A percentile compares a stretch with the other conserved stretches of the same genome.
Conservation (phyloP, 2,797 vertebrate genomes). For the Spatula clypeata region DNA sequence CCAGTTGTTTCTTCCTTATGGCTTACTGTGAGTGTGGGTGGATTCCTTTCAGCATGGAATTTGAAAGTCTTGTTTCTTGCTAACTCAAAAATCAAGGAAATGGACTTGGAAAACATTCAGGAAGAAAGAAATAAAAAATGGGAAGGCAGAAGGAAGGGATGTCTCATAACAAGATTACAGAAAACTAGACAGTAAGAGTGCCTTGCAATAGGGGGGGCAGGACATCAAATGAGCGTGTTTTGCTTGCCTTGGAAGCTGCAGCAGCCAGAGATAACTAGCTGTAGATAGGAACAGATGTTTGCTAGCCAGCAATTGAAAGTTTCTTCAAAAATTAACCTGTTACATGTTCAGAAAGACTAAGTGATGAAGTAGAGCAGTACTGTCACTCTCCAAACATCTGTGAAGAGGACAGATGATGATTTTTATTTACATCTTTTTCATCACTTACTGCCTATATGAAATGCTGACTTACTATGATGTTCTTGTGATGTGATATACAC, state of each 20-base stretch:
- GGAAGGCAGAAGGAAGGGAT: neutral
- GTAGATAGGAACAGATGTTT: neutral
- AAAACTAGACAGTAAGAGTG: neutral
- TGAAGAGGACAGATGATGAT: neutral
- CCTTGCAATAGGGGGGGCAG: neutral
- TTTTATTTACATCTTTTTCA: neutral
- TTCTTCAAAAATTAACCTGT: neutral
- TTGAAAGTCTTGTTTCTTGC: neutral
- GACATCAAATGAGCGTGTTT: neutral
- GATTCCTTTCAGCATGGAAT: neutral
- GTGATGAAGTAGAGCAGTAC: neutral
- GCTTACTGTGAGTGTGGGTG: neutral
- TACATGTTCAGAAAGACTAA: neutral
- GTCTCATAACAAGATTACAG: neutral
- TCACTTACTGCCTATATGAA: neutral
- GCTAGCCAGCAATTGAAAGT: neutral
- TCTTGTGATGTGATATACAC: neutral
- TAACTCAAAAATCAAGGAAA: slow-evolving; percentile 4
- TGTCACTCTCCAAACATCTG: neutral
- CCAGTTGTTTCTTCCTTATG: neutral
- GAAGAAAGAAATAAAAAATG: neutral
- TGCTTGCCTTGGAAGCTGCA: neutral
- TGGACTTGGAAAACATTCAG: neutral
- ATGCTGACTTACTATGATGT: neutral
- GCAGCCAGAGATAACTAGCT: neutral